These are phyloP conservation scores for Alaudala cheleensis DNA, from an alignment of 2,113 vertebrate species.

Conservation along the genomic window DNA sequence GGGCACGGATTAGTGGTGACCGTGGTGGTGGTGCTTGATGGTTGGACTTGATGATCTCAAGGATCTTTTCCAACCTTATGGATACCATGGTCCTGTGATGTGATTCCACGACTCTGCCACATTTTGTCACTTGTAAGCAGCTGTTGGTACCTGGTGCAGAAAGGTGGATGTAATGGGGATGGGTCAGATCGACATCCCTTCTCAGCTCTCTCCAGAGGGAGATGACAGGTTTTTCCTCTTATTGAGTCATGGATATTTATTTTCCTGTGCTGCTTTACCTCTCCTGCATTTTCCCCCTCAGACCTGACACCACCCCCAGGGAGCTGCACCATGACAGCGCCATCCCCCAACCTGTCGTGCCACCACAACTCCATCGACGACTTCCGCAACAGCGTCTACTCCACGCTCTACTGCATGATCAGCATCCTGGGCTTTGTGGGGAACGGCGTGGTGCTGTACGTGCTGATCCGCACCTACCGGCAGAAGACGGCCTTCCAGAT, in stretches of 20 bases:
- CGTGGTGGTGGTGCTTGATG: background rate
- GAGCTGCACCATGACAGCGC: background rate
- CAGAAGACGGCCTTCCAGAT: conserved; percentile 87
- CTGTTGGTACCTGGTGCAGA: background rate
- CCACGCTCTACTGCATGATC: conserved; percentile 88
- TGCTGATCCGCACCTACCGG: conserved; percentile 81
- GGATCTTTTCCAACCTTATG: background rate
- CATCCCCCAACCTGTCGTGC: conserved; percentile 31
- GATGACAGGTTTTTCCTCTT: background rate
- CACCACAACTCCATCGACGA: conserved; percentile 79
- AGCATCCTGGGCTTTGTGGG: conserved; percentile 85
- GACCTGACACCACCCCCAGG: background rate
- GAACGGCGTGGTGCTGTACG: conserved; percentile 84
- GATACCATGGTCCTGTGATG: background rate
- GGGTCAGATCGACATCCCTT: background rate
- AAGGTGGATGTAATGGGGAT: fast-evolving
- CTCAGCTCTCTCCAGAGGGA: background rate
- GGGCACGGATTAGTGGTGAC: background rate
- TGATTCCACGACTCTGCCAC: background rate
- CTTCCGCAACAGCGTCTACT: conserved; percentile 92
- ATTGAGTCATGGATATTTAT: background rate
- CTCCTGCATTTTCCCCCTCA: background rate
- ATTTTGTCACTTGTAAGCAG: background rate
- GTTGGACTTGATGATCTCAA: background rate
- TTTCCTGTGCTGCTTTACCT: background rate